A percentile compares a stretch with the other conserved stretches of the same genome.
These are phyloP conservation scores for Bradypus variegatus DNA, from an alignment of 2,797 vertebrate genomes.

Conservation along the genomic window DNA sequence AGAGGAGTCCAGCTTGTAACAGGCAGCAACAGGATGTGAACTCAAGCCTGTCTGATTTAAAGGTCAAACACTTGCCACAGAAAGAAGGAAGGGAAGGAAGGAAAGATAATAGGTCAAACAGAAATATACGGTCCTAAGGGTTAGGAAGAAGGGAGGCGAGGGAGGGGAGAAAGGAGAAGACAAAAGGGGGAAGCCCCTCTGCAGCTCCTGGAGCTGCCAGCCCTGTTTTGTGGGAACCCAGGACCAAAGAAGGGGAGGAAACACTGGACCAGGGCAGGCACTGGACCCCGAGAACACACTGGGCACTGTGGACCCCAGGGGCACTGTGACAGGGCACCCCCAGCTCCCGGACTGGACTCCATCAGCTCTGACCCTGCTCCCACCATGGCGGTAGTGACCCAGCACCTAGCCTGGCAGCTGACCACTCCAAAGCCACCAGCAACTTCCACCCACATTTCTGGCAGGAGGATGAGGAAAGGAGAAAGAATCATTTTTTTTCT, in stretches of 20 bases:
- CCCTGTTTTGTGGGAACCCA: background rate
- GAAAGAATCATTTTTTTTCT: background rate
- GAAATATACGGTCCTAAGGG: slow-evolving; percentile 10
- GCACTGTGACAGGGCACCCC: no score
- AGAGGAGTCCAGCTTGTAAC: background rate
- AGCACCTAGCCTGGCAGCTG: background rate
- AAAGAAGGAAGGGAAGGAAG: background rate
- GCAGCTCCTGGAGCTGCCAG: background rate
- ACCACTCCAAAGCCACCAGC: background rate
- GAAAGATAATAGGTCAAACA: background rate
- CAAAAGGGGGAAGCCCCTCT: background rate
- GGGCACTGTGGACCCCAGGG: background rate
- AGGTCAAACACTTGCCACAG: background rate
- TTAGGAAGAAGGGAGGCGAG: background rate
- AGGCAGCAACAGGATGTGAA: background rate
- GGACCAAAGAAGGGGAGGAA: background rate
- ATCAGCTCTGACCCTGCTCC: background rate
- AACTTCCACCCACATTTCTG: background rate
- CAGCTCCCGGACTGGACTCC: fast-evolving
- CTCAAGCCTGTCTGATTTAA: background rate
- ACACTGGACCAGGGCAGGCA: background rate
- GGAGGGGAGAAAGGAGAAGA: background rate
- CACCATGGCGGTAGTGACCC: background rate
- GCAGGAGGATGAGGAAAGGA: background rate
- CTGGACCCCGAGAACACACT: background rate